phyloP scores from a whole-genome alignment of 2,888 invertebrate genomes.

The Caenorhabditis afra region DNA sequence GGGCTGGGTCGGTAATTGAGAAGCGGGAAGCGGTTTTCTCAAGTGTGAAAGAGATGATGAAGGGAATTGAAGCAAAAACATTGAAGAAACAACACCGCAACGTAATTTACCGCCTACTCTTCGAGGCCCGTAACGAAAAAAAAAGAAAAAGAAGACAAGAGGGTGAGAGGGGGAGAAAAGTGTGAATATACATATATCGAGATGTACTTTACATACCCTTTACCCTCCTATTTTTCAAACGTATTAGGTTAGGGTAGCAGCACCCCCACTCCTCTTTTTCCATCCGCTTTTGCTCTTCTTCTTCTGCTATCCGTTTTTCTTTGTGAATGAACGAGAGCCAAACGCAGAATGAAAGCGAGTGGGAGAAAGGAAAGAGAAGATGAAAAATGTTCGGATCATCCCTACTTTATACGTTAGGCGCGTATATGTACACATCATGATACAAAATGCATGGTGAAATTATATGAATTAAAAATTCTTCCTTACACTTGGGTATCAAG shows the following conservation, averaged over 20 bases:
- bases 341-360: constrained; percentile 4
- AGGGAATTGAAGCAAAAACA: constrained; percentile 40
- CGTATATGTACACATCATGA: constrained; percentile 12
- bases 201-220: constrained; percentile 57
- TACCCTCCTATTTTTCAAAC: constrained; percentile 33
- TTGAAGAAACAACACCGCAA: constrained; percentile 35
- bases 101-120: constrained; percentile 31
- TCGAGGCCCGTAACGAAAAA: constrained; percentile 7
- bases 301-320: too few relatives aligned
- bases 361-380: not conserved
- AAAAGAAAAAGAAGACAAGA: constrained; percentile 14
- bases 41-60: constrained; percentile 40
- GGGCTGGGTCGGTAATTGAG: constrained; percentile 35
- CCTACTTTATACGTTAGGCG: not conserved
- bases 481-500: not conserved
- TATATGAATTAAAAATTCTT: constrained; percentile 29
- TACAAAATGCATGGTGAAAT: constrained; percentile 28
- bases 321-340: not conserved
- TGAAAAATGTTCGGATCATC: constrained; percentile 40
- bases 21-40: constrained; percentile 45
- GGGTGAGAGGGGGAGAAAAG: too few relatives aligned
- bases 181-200: constrained; percentile 49
- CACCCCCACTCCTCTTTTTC: constrained; percentile 10
- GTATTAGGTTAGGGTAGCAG: constrained; percentile 48
- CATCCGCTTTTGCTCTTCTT: constrained; percentile 14